Evolutionary conservation across 2,888 invertebrate genomes (phyloP), one percentile per base, ranked within the genome.

Genomic region (Dicycla oo): DNA sequence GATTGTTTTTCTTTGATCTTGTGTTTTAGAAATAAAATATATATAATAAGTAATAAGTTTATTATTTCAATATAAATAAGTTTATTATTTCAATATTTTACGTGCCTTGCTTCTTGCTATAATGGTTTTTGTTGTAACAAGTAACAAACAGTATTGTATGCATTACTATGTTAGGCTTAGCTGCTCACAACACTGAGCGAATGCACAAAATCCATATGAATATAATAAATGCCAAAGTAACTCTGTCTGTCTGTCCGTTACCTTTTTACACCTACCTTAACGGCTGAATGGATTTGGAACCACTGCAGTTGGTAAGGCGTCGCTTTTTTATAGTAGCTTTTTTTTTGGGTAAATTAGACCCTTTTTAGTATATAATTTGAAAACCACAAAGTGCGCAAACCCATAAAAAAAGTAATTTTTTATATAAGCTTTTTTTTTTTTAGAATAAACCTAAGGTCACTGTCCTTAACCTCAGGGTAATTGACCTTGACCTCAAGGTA

Each of bases 121-220:
- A 26, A 20, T 34, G 1, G 3, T 23, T 69, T 13, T 26, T 47
- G n/a, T 30, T 56, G 15, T 30, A 23, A 13, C 20, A 47, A 40
- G 30, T 18, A 51, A 34, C 49, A 69, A 51, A 34, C 49, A 69
- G 20, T 76, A 13, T 47, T 49, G 1, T 26, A 26, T 43, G 15
- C n/a, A 43, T 23, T 23, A 45, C 15, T 26, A n/a, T 30, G 40
- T 23, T 34, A 45, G 40, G 45, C 58, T 47, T 45, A 53, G 45
- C 69, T 58, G 51, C 69, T 30, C 38, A 51, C 40, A 34, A 18
- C 8, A 23, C 47, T 34, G 18, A 47, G 73, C 73, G 40, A 74
- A 60, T 13, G 30, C 51, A 58, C 15, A 45, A 23, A 45, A 30
- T 34, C 3, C 30, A 62, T 34, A 49, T 0, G 0, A 18, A 62